Percentiles rank a stretch among this genome's conserved stretches.
Conservation (phyloP, 2,113 vertebrate species). For the Chunga burmeisteri region DNA sequence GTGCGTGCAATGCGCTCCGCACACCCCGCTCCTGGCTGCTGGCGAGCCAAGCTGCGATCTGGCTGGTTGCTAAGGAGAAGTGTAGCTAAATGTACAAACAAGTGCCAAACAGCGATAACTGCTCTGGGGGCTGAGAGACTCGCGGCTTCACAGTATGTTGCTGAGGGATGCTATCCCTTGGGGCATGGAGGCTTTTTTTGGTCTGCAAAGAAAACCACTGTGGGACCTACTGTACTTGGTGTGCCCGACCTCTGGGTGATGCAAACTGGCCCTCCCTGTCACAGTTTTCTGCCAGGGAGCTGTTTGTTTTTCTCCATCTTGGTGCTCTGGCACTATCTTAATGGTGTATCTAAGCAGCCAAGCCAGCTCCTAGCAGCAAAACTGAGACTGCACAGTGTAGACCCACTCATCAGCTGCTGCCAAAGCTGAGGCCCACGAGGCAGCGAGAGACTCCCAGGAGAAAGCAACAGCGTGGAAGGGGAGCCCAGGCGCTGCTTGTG, state of each 20-base stretch:
- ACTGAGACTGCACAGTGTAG: not conserved
- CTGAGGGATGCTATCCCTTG: not conserved
- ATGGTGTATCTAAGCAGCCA: not conserved
- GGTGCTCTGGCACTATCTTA: not conserved
- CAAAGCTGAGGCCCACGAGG: not conserved
- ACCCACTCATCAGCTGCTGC: not conserved
- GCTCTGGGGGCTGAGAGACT: not conserved
- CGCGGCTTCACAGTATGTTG: not conserved
- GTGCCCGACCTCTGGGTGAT: not conserved
- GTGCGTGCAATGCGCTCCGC: not conserved
- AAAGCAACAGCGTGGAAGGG: not conserved
- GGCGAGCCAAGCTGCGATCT: not conserved
- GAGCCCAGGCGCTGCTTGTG: not conserved
- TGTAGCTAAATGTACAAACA: constrained; percentile 30
- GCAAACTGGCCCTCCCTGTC: not conserved
- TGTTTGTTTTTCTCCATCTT: not conserved
- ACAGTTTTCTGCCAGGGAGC: not conserved
- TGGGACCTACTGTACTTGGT: not conserved
- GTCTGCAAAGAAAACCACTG: not conserved
- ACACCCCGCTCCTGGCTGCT: not conserved
- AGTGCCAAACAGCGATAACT: not conserved
- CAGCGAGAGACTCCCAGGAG: not conserved
- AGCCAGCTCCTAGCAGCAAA: not conserved
- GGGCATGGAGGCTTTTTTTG: not conserved
- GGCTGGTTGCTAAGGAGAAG: constrained; percentile 40